These are phyloP conservation scores for Gadus macrocephalus DNA, from an alignment of 2,113 vertebrate species.

Conservation along the genomic window DNA sequence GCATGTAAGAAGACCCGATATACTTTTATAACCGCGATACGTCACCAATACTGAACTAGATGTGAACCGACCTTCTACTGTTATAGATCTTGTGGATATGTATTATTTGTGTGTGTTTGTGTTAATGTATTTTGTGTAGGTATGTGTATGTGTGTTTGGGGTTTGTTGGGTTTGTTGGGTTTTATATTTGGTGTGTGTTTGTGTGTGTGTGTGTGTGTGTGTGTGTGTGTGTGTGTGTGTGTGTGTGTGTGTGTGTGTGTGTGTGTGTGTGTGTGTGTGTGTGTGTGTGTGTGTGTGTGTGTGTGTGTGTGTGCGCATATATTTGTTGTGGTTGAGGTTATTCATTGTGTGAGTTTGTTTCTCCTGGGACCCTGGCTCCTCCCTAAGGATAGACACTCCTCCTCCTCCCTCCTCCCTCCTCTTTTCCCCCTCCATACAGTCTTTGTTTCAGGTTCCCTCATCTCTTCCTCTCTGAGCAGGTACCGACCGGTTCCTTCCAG, in stretches of 20 bases:
- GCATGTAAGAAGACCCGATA: background rate
- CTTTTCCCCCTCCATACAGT: too few species aligned
- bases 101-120: background rate
- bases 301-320: background rate
- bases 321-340: too few species aligned
- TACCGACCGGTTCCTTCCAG: too few species aligned
- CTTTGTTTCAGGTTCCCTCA: too few species aligned
- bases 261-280: slow-evolving; percentile 1
- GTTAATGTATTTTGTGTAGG: background rate
- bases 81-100: background rate
- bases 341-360: too few species aligned
- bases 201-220: slow-evolving; percentile 2
- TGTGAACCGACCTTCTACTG: too few species aligned
- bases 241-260: background rate
- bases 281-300: background rate
- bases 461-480: too few species aligned
- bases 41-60: slow-evolving; percentile 24
- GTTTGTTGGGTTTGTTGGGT: background rate
- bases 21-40: slow-evolving; percentile 34
- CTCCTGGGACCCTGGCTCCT: too few species aligned
- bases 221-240: slow-evolving; percentile 1
- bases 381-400: too few species aligned
- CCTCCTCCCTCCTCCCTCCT: background rate
- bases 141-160: background rate
- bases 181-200: background rate